A percentile compares a stretch with the other conserved stretches of the same genome.
These are phyloP conservation scores for Maniola jurtina DNA, from an alignment of 1,140 invertebrate genomes.

Conservation along the genomic window DNA sequence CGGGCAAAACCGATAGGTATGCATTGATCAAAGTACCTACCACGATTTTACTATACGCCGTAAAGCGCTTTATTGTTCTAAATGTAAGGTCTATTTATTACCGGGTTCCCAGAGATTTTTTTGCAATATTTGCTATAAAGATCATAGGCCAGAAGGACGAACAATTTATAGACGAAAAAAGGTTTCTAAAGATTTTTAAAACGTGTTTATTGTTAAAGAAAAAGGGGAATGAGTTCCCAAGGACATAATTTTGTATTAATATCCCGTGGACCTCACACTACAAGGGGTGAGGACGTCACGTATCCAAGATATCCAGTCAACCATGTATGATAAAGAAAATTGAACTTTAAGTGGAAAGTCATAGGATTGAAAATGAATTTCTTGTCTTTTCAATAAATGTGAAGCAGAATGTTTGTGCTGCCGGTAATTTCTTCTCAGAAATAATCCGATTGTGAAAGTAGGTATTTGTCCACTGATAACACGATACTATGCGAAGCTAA, in stretches of 20 bases:
- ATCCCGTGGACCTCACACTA: conserved; percentile 36
- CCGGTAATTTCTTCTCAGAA: conserved; percentile 47
- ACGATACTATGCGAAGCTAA: conserved; percentile 16
- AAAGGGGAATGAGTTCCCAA: conserved; percentile 55
- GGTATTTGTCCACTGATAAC: conserved; percentile 18
- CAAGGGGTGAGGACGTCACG: conserved; percentile 51
- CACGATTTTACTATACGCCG: conserved; percentile 7
- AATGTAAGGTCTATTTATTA: conserved; percentile 12
- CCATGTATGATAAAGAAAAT: conserved; percentile 21
- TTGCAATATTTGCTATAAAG: conserved; percentile 13
- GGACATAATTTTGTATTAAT: conserved; percentile 62
- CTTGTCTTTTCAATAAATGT: conserved; percentile 23
- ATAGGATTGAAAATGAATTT: conserved; percentile 33
- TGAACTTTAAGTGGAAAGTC: background rate
- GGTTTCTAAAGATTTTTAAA: conserved; percentile 44
- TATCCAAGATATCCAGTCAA: conserved; percentile 24
- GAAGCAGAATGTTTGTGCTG: conserved; percentile 32
- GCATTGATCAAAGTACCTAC: conserved; percentile 8
- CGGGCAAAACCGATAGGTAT: background rate
- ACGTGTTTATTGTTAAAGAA: conserved; percentile 48
- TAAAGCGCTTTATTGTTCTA: conserved; percentile 16
- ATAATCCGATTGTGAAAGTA: conserved; percentile 34
- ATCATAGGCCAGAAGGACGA: conserved; percentile 16
- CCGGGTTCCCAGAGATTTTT: conserved; percentile 15
- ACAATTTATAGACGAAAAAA: conserved; percentile 48